These are phyloP conservation scores for Ridgeia piscesae DNA, from an alignment of 1,140 invertebrate species.

Conservation along the genomic window DNA sequence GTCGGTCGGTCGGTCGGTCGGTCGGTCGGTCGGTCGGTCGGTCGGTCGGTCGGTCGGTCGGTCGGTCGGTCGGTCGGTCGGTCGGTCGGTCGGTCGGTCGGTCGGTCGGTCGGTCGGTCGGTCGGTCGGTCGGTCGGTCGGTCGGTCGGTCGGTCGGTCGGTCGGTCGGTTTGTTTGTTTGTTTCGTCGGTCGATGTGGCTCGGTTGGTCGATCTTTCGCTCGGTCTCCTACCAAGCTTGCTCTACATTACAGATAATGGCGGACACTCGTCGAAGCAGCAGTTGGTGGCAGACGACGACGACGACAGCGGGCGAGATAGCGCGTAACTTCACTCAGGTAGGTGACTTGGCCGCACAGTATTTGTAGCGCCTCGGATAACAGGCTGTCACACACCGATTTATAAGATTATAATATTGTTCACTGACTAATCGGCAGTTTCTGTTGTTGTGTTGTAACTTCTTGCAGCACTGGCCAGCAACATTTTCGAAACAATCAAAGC, in stretches of 20 bases:
- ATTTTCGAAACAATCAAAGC: background rate
- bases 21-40: background rate
- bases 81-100: background rate
- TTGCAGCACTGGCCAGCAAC: background rate
- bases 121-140: too few relatives aligned
- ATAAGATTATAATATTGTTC: too few relatives aligned
- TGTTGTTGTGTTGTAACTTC: too few relatives aligned
- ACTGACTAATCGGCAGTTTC: too few relatives aligned
- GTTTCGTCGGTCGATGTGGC: too few relatives aligned
- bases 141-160: background rate
- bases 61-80: background rate
- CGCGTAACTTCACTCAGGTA: constrained; percentile 21
- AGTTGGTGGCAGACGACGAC: background rate
- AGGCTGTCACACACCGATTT: too few relatives aligned
- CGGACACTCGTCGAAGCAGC: background rate
- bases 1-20: background rate
- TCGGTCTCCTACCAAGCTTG: background rate
- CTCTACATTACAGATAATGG: background rate
- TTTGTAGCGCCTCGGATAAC: background rate
- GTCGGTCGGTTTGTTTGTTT: background rate
- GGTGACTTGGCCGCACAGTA: background rate
- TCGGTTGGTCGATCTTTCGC: background rate
- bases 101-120: too few relatives aligned
- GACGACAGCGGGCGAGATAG: constrained; percentile 12
- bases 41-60: too few relatives aligned